phyloP scores from a whole-genome alignment of 2,888 invertebrate genomes.

The Trachelus stipa region DNA sequence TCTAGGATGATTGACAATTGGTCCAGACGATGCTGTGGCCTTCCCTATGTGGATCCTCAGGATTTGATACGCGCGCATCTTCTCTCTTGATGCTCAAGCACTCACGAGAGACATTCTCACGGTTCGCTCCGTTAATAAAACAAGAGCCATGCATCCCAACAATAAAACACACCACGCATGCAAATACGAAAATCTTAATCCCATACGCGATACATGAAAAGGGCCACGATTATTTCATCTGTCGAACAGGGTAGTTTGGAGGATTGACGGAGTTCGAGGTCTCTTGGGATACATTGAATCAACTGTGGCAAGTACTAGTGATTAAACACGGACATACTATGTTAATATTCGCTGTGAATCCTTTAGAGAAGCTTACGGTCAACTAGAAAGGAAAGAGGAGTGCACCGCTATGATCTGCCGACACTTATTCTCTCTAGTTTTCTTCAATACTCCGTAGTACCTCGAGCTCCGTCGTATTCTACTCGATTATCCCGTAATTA shows the following conservation, averaged over 20 bases:
- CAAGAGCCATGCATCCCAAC: not conserved
- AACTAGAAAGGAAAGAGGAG: not conserved
- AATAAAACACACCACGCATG: not conserved
- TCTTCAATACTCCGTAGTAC: not conserved
- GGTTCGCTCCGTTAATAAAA: not conserved
- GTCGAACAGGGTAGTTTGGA: not conserved
- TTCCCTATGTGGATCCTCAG: conserved; percentile 13
- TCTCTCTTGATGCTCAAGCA: conserved; percentile 44
- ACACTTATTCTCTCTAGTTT: not conserved
- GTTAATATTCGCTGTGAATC: not conserved
- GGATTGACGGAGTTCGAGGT: not conserved
- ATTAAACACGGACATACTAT: not conserved
- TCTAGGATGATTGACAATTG: not conserved
- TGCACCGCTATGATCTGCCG: not conserved
- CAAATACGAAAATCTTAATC: not conserved
- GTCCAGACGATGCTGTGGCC: not conserved
- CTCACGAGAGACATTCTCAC: conserved; percentile 25
- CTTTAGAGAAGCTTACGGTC: not conserved
- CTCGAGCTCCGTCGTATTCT: not conserved
- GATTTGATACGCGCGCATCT: conserved; percentile 18
- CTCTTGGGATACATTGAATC: not conserved
- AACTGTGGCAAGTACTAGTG: not conserved
- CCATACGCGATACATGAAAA: not conserved
- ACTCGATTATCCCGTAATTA: not conserved
- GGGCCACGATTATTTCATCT: not conserved